A percentile compares a stretch with the other conserved stretches of the same genome.
Evolutionary conservation across 92 coral and sea anemone species (phyloP).

Genomic region (Palythoa caribaeorum): DNA sequence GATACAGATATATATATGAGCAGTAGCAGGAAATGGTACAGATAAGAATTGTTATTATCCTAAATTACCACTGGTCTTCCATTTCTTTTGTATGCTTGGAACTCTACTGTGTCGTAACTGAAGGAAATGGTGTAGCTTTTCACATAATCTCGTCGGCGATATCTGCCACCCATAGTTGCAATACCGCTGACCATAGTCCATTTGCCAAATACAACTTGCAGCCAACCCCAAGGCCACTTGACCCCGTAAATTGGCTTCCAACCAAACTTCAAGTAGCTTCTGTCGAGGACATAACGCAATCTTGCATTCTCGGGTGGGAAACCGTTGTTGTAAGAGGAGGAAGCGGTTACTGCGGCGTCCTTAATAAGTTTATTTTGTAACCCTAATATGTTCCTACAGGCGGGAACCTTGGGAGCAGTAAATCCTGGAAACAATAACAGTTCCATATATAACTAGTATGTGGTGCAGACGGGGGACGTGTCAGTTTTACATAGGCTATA

Average conservation of each 20-base stretch:
- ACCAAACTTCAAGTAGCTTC: not conserved
- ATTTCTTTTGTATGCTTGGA: not conserved
- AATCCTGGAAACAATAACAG: conserved; percentile 11
- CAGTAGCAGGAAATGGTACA: not conserved
- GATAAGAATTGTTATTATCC: not conserved
- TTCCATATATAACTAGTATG: too few relatives aligned
- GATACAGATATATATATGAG: not conserved
- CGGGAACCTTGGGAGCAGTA: not conserved
- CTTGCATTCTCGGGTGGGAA: not conserved
- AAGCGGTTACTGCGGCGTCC: conserved; percentile 5
- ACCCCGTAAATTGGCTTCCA: not conserved
- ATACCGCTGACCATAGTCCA: conserved; percentile 39
- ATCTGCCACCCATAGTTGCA: conserved; percentile 2
- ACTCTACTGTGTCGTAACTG: conserved; percentile 11
- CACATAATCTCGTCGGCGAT: not conserved
- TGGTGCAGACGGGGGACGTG: too few relatives aligned
- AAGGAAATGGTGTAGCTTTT: not conserved
- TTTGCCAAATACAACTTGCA: not conserved
- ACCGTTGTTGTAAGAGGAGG: not conserved
- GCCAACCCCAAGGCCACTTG: not conserved
- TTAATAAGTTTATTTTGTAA: conserved; percentile 1
- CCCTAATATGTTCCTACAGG: conserved; percentile 14
- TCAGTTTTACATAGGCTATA: too few relatives aligned
- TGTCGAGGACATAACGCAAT: not conserved
- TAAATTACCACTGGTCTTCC: conserved; percentile 12